A percentile compares a stretch with the other conserved stretches of the same genome.
These are phyloP conservation scores for Neotoxoptera formosana DNA, from an alignment of 1,140 invertebrate genomes.

Conservation along the genomic window DNA sequence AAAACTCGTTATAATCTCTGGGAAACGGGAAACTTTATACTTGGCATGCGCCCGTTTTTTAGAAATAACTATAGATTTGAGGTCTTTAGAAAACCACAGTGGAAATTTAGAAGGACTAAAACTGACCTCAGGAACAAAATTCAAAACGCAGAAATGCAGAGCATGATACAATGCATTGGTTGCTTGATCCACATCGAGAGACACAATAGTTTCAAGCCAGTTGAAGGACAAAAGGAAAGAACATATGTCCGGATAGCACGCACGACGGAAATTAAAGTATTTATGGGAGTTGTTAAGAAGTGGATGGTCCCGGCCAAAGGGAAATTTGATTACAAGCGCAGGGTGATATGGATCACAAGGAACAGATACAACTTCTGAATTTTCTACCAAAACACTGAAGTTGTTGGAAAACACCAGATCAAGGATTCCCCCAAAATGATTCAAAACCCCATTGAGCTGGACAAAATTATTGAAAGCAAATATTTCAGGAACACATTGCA, in stretches of 20 bases:
- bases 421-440: not conserved
- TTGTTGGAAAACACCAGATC: not conserved
- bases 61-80: no score
- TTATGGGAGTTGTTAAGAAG: not conserved
- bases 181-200: no score
- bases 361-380: not conserved
- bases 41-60: no score
- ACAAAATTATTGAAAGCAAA: constrained; percentile 30
- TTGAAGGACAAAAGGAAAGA: not conserved
- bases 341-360: constrained; percentile 15
- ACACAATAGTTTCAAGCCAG: not conserved
- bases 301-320: not conserved
- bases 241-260: not conserved
- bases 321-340: not conserved
- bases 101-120: no score
- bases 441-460: not conserved
- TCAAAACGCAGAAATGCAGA: no score
- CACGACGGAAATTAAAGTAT: not conserved
- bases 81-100: no score
- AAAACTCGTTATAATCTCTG: no score
- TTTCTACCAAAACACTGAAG: not conserved
- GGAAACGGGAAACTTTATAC: no score
- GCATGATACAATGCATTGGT: no score
- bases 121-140: no score
- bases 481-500: not conserved